Evolutionary conservation across 2,113 vertebrate genomes (phyloP), one percentile per base, ranked within the genome.

Genomic region (Canis aureus): DNA sequence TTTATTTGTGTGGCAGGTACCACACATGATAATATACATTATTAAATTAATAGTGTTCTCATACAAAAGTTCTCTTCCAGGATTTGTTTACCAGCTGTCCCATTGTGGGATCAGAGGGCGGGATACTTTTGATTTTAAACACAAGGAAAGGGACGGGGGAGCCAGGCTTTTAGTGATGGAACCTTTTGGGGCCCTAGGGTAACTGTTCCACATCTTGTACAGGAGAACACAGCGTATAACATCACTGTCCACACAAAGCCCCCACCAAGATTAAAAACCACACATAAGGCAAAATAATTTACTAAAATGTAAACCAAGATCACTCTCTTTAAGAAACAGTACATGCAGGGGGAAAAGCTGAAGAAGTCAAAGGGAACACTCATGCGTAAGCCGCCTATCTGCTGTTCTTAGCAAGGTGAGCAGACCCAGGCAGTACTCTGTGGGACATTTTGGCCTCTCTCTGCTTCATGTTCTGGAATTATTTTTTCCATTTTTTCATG

Each of bases 401-500:
- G 55, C 49, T 66, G 1, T 85, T 88, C 76, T 92, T 43, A 85
- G 59, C 13, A 78, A 95, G 79, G 94, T 97, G 94, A 96, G 71
- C 76, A 32, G 22, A 32, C 82, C 38, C 27, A 73, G 86, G 89
- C 49, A 81, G 64, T 9, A 25, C 60, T 96, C 19, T 15, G 82
- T 29, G 89, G 84, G 93, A 84, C 84, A 79, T 78, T 89, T 64
- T 85, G 76, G 71, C 67, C 89, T 96, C 71, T 76, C 92, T 95
- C 66, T 67, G 94, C 71, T 78, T 67, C 76, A 32, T 76, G 43
- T 64, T 92, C 80, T 59, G 51, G 66, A 87, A 95, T 94, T 51
- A 64, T 76, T 97, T 95, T 86, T 89, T 53, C 71, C 86, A 43
- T 93, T 92, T 95, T 95, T 93, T 89, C 94, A 94, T 95, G 83